These are phyloP conservation scores for Drosophila tani DNA, from an alignment of 1,140 invertebrate genomes.

Conservation along the genomic window DNA sequence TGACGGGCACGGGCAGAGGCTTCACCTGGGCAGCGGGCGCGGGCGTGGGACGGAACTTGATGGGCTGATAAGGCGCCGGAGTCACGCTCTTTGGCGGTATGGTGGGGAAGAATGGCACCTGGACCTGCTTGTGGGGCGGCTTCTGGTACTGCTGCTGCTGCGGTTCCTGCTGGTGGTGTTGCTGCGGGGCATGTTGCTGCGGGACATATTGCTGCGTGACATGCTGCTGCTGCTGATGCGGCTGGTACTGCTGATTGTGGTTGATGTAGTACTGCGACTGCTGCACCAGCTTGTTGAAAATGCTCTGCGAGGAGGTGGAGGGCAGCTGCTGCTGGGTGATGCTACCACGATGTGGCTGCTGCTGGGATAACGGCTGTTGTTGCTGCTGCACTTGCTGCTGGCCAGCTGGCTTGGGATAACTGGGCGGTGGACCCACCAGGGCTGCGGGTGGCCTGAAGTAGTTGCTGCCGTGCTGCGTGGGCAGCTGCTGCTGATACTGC, in stretches of 20 bases:
- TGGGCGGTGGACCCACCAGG: constrained; percentile 42
- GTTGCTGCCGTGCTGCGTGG: constrained; percentile 65
- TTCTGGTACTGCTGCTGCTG: constrained; percentile 63
- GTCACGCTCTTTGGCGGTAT: constrained; percentile 78
- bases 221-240: constrained; percentile 66
- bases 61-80: constrained; percentile 81
- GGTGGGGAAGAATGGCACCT: constrained; percentile 85
- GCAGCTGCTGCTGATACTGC: constrained; percentile 62
- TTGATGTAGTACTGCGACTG: constrained; percentile 85
- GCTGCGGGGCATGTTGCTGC: constrained; percentile 37
- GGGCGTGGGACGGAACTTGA: constrained; percentile 80
- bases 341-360: constrained; percentile 39
- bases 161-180: constrained; percentile 38
- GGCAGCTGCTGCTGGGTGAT: constrained; percentile 70
- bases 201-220: constrained; percentile 63
- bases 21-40: constrained; percentile 72
- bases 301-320: constrained; percentile 59
- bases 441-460: constrained; percentile 85
- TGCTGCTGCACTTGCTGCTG: constrained; percentile 36
- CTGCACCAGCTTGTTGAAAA: constrained; percentile 74
- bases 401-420: constrained; percentile 35
- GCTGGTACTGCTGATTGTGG: constrained; percentile 83
- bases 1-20: constrained; percentile 66
- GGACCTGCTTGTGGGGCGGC: constrained; percentile 65
- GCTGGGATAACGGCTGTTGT: constrained; percentile 34